Evolutionary conservation across 1,140 invertebrate genomes (phyloP).

Genomic region (Lordiphosa collinella): DNA sequence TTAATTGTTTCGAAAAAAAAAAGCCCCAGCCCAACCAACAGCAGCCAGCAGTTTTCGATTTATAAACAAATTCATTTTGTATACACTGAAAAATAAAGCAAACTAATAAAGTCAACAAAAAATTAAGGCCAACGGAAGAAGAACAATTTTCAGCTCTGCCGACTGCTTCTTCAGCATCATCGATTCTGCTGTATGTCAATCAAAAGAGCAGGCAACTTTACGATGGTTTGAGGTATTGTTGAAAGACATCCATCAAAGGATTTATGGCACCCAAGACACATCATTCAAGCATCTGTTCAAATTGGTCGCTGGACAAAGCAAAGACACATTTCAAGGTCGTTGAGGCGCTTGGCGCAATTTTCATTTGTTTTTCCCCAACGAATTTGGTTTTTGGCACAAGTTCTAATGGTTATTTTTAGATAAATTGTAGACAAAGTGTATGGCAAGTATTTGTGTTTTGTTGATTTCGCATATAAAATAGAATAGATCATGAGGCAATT

Average conservation of each 20-base stretch:
- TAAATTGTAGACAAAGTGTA: constrained; percentile 44
- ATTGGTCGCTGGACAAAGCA: constrained; percentile 5
- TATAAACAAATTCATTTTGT: constrained; percentile 60
- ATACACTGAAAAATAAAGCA: constrained; percentile 22
- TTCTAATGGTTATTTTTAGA: constrained; percentile 71
- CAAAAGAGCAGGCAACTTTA: constrained; percentile 17
- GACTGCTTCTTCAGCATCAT: constrained; percentile 8
- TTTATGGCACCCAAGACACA: constrained; percentile 14
- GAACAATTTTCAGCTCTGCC: constrained; percentile 29
- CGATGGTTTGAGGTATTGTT: constrained; percentile 20
- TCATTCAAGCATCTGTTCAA: constrained; percentile 1
- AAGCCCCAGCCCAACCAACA: constrained; percentile 8
- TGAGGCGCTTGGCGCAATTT: constrained; percentile 40
- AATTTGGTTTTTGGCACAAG: constrained; percentile 59
- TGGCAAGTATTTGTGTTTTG: constrained; percentile 4
- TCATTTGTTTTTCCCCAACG: constrained; percentile 26
- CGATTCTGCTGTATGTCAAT: constrained; percentile 58
- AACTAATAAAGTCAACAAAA: constrained; percentile 14
- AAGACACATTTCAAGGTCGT: constrained; percentile 52
- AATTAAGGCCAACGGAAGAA: constrained; percentile 46
- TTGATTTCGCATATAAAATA: not conserved
- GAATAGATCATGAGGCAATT: constrained; percentile 27
- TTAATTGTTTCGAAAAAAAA: constrained; percentile 23
- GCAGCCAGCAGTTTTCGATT: constrained; percentile 2
- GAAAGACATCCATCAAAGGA: constrained; percentile 42